phyloP scores from a whole-genome alignment of 2,113 vertebrate genomes.

The Leiothrix lutea region DNA sequence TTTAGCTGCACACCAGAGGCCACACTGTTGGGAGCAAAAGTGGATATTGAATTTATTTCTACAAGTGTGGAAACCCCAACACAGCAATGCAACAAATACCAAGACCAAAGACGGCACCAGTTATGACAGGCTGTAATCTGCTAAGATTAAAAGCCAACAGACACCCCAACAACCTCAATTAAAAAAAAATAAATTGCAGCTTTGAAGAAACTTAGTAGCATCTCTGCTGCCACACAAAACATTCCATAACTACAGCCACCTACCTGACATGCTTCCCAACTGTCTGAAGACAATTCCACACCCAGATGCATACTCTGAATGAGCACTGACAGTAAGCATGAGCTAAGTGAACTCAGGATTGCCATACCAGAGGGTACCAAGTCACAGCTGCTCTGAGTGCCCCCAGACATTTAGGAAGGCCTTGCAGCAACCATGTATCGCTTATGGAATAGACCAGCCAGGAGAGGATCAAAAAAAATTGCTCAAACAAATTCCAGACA shows the following conservation, averaged over 20 bases:
- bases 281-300: background rate
- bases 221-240: background rate
- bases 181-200: background rate
- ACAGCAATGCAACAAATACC: background rate
- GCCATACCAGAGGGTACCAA: background rate
- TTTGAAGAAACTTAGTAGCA: background rate
- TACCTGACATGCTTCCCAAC: background rate
- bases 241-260: background rate
- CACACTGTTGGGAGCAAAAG: background rate
- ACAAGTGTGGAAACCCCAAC: background rate
- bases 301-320: background rate
- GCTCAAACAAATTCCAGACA: background rate
- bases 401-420: background rate
- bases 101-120: background rate
- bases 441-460: background rate
- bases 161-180: background rate
- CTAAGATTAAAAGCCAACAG: background rate
- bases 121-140: background rate
- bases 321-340: background rate
- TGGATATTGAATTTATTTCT: background rate
- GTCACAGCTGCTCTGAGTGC: accelerated
- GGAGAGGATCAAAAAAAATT: background rate
- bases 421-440: accelerated
- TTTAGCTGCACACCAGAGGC: background rate
- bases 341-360: background rate